Percentiles rank a stretch among this genome's conserved stretches.
Conservation (phyloP, 2,797 vertebrate species). For the Oophaga sylvatica region DNA sequence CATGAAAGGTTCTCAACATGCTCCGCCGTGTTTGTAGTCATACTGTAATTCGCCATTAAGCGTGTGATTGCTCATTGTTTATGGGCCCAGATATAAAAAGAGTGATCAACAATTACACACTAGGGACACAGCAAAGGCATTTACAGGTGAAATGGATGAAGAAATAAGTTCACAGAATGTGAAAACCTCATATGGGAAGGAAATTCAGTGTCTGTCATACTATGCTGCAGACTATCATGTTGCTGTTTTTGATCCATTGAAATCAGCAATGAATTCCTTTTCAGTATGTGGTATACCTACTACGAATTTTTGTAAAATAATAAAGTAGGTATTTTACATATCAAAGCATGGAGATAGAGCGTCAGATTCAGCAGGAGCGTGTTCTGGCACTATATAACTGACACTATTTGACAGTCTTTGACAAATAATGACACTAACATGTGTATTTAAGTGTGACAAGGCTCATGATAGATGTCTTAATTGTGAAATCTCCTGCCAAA, state of each 20-base stretch:
- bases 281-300: neutral
- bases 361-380: neutral
- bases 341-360: neutral
- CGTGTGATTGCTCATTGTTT: conserved; percentile 28
- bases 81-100: conserved; percentile 10
- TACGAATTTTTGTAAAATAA: neutral
- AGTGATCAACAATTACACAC: conserved; percentile 11
- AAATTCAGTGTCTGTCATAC: neutral
- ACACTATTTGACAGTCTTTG: neutral
- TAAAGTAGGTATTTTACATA: neutral
- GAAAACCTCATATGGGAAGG: neutral
- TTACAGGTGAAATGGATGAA: neutral
- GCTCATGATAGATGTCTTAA: neutral
- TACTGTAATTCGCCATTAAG: conserved; percentile 16
- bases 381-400: neutral
- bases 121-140: neutral
- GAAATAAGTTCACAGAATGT: neutral
- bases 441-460: neutral
- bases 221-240: neutral
- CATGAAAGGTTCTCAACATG: neutral
- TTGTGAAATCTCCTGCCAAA: neutral
- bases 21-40: neutral
- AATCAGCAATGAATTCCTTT: neutral
- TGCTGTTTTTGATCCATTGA: neutral
- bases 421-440: neutral